phyloP scores from a whole-genome alignment of 2,888 invertebrate genomes.

The Trissoscelio sp. region DNA sequence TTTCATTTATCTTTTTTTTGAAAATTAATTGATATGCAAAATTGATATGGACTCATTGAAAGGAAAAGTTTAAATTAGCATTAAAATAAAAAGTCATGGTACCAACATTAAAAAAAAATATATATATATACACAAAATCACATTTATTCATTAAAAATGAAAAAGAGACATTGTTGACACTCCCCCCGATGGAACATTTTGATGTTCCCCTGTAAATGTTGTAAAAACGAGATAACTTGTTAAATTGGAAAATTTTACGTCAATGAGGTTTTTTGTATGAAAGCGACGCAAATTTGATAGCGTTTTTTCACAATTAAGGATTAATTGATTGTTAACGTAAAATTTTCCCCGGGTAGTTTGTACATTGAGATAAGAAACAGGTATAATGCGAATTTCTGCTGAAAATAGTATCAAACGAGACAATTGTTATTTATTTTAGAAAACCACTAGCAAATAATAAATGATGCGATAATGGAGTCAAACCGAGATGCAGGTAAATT shows the following conservation, averaged over 20 bases:
- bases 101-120: no score
- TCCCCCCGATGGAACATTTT: constrained; percentile 18
- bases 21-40: constrained; percentile 70
- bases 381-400: constrained; percentile 18
- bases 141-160: constrained; percentile 22
- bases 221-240: constrained; percentile 36
- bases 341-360: constrained; percentile 17
- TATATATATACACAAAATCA: no score
- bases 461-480: constrained; percentile 20
- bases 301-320: background rate
- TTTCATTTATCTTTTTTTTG: constrained; percentile 82
- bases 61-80: no score
- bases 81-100: background rate
- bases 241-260: constrained; percentile 50
- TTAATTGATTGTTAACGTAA: constrained; percentile 13
- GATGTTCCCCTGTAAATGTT: constrained; percentile 26
- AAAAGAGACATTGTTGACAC: constrained; percentile 50
- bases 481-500: constrained; percentile 28
- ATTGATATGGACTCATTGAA: constrained; percentile 21
- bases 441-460: constrained; percentile 25
- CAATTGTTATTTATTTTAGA: constrained; percentile 58
- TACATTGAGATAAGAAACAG: constrained; percentile 27
- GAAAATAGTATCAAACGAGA: constrained; percentile 45
- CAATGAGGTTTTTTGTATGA: constrained; percentile 3
- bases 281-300: background rate